Conservation (phyloP, 2,888 invertebrate species). For the Conomelus anceps region DNA sequence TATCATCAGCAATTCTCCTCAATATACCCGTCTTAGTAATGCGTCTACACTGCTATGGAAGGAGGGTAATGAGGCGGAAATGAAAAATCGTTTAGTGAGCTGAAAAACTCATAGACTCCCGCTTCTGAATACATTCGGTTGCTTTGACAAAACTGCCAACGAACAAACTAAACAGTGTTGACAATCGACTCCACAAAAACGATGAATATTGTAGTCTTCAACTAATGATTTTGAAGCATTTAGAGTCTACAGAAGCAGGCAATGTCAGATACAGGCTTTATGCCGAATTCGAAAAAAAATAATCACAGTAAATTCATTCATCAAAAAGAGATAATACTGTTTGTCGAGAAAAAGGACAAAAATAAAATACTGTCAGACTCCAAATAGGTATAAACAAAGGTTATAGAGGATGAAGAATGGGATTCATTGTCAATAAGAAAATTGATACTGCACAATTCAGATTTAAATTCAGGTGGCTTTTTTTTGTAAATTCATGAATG, state of each 20-base stretch:
- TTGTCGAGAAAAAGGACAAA: too few relatives aligned
- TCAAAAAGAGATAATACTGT: too few relatives aligned
- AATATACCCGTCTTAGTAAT: background rate
- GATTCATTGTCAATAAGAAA: too few relatives aligned
- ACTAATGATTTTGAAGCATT: background rate
- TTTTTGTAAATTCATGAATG: too few relatives aligned
- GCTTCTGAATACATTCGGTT: background rate
- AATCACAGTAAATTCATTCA: too few relatives aligned
- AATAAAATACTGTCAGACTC: too few relatives aligned
- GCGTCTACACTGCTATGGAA: too few relatives aligned
- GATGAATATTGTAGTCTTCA: background rate
- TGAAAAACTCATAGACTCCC: background rate
- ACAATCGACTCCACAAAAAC: background rate
- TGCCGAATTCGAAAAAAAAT: background rate
- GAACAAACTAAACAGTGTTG: background rate
- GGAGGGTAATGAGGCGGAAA: background rate
- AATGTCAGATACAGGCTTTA: background rate
- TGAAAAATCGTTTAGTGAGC: background rate
- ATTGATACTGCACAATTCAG: too few relatives aligned
- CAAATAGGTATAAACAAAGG: too few relatives aligned
- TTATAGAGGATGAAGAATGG: too few relatives aligned
- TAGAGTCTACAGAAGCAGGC: background rate
- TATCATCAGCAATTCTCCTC: background rate
- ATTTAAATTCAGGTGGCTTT: too few relatives aligned
- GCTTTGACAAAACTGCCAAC: background rate